Percentiles rank a stretch among this genome's conserved stretches.
These are phyloP conservation scores for Artibeus lituratus DNA, from an alignment of 2,797 vertebrate species.

Conservation along the genomic window DNA sequence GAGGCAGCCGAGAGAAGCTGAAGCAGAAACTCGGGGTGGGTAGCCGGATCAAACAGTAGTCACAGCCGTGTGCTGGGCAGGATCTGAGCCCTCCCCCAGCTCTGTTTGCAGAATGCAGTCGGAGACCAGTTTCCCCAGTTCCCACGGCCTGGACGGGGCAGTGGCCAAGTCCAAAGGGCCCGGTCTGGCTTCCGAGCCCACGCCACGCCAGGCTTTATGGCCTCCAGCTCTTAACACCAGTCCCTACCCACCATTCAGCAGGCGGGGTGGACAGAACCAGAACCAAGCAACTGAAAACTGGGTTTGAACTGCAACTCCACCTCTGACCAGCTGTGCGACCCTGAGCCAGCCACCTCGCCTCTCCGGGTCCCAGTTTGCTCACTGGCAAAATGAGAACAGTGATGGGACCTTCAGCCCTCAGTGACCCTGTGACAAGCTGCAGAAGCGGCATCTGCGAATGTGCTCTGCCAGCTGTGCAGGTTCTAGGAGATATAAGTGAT, in stretches of 20 bases:
- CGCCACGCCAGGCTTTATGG: accelerated
- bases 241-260: neutral
- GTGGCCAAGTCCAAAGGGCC: accelerated
- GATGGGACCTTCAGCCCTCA: accelerated
- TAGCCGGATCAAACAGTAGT: neutral
- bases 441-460: accelerated
- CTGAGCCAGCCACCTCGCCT: neutral
- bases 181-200: neutral
- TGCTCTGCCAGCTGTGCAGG: neutral
- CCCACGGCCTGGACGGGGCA: accelerated
- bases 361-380: neutral
- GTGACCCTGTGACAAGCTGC: accelerated
- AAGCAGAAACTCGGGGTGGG: accelerated
- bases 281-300: neutral
- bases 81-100: accelerated
- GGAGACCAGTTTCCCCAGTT: neutral
- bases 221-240: accelerated
- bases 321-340: accelerated
- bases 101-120: neutral
- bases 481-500: accelerated
- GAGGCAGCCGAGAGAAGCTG: neutral
- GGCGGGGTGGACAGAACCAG: neutral
- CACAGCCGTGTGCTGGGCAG: no score
- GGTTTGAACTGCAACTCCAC: accelerated
- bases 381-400: neutral